These are phyloP conservation scores for Zoanthus sansibaricus DNA, from an alignment of 92 coral and sea anemone genomes.

Conservation along the genomic window DNA sequence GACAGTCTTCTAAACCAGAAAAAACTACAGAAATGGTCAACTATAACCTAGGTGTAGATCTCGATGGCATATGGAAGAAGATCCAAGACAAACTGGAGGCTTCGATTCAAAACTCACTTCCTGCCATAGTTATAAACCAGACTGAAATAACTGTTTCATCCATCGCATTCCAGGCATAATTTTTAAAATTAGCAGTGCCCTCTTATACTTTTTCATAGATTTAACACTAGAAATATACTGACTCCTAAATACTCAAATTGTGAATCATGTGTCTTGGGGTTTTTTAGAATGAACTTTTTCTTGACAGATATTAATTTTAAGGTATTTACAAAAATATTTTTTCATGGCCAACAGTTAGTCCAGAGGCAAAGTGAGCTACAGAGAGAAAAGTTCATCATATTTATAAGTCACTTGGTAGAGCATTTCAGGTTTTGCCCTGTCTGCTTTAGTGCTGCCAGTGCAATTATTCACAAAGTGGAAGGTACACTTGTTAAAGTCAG, in stretches of 20 bases:
- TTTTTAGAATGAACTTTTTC: too few species aligned
- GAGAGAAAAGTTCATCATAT: constrained; percentile 19
- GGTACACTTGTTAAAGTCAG: constrained; percentile 15
- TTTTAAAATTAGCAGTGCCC: too few species aligned
- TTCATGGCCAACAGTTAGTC: too few species aligned
- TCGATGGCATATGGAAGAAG: neutral
- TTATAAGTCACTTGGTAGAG: constrained; percentile 7
- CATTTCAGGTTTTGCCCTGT: constrained; percentile 11
- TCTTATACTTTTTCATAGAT: too few species aligned
- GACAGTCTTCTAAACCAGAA: constrained; percentile 9
- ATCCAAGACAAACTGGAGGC: constrained; percentile 2
- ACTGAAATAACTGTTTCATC: neutral
- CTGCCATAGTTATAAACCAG: constrained; percentile 8
- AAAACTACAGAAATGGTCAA: neutral
- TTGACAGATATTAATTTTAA: too few species aligned
- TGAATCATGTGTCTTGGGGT: too few species aligned
- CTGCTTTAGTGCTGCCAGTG: neutral
- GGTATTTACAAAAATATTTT: too few species aligned
- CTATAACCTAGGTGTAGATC: neutral
- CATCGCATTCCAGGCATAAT: neutral
- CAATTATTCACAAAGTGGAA: constrained; percentile 3
- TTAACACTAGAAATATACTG: too few species aligned
- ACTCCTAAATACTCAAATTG: too few species aligned
- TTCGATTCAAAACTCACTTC: constrained; percentile 11
- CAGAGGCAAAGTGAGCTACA: too few species aligned